These are phyloP conservation scores for Sanderia malayensis DNA, from an alignment of 30 jellyfish, hydroid and myxozoan genomes.

Conservation along the genomic window DNA sequence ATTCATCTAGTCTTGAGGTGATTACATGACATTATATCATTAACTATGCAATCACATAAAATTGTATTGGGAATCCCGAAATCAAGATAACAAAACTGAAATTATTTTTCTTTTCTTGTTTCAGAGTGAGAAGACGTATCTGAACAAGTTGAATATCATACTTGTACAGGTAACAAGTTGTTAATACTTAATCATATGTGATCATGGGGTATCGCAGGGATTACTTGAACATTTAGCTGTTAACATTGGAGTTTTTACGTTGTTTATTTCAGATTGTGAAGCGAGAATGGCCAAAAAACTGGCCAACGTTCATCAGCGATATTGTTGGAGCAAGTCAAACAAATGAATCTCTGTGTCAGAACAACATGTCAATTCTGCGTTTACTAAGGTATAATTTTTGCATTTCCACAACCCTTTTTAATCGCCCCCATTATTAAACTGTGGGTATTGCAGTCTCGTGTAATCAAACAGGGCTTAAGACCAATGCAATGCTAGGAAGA, in stretches of 20 bases:
- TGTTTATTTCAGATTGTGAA: conserved; percentile 84
- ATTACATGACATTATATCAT: too few relatives aligned
- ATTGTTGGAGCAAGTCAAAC: conserved; percentile 95
- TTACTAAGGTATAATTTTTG: conserved; percentile 75
- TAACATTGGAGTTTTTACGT: too few relatives aligned
- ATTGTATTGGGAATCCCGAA: conserved; percentile 3
- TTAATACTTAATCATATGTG: too few relatives aligned
- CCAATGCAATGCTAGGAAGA: too few relatives aligned
- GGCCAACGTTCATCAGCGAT: conserved; percentile 98
- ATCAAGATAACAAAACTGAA: not conserved
- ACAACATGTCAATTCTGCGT: conserved; percentile 82
- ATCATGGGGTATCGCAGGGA: too few relatives aligned
- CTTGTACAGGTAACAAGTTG: conserved; percentile 94
- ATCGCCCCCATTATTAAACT: too few relatives aligned
- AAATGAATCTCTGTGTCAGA: conserved; percentile 90
- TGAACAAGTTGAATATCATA: conserved; percentile 77
- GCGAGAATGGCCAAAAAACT: conserved; percentile 98
- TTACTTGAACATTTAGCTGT: too few relatives aligned
- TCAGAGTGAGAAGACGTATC: conserved; percentile 86
- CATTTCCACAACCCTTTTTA: too few relatives aligned
- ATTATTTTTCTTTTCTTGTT: not conserved
- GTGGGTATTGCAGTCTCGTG: too few relatives aligned
- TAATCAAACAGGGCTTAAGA: too few relatives aligned
- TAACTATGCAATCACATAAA: too few relatives aligned
- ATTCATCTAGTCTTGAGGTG: conserved; percentile 74